Evolutionary conservation across 2,888 invertebrate species (phyloP).

Genomic region (Lysandra bellargus): DNA sequence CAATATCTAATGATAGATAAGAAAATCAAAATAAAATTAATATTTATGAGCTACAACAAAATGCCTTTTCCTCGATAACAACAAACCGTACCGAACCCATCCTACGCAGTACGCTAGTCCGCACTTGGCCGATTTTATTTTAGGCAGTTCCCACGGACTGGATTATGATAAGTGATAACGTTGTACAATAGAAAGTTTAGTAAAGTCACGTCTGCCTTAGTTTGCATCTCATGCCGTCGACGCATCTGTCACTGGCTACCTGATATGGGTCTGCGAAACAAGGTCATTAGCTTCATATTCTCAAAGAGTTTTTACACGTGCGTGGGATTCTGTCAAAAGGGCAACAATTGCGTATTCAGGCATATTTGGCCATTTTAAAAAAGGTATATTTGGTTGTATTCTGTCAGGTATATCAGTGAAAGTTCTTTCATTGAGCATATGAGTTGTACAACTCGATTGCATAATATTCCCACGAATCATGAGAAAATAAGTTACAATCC

Average conservation of each 20-base stretch:
- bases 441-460: not conserved
- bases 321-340: constrained; percentile 63
- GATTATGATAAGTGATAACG: constrained; percentile 68
- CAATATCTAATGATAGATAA: too few species aligned
- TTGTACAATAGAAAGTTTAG: constrained; percentile 70
- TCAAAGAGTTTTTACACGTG: constrained; percentile 62
- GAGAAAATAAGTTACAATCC: constrained; percentile 17
- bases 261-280: constrained; percentile 62
- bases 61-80: not conserved
- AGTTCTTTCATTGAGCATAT: constrained; percentile 32
- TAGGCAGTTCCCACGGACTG: constrained; percentile 69
- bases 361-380: constrained; percentile 45
- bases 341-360: constrained; percentile 51
- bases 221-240: constrained; percentile 70
- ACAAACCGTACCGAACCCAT: not conserved
- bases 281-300: constrained; percentile 53
- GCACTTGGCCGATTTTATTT: not conserved
- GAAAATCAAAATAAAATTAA: too few species aligned
- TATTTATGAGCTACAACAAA: too few species aligned
- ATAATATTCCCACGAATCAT: not conserved
- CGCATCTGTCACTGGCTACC: constrained; percentile 67
- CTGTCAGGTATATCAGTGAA: constrained; percentile 46
- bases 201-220: constrained; percentile 74
- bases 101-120: not conserved
- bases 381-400: constrained; percentile 46